These are phyloP conservation scores for Tinamus guttatus DNA, from an alignment of 2,113 vertebrate genomes.

Conservation along the genomic window DNA sequence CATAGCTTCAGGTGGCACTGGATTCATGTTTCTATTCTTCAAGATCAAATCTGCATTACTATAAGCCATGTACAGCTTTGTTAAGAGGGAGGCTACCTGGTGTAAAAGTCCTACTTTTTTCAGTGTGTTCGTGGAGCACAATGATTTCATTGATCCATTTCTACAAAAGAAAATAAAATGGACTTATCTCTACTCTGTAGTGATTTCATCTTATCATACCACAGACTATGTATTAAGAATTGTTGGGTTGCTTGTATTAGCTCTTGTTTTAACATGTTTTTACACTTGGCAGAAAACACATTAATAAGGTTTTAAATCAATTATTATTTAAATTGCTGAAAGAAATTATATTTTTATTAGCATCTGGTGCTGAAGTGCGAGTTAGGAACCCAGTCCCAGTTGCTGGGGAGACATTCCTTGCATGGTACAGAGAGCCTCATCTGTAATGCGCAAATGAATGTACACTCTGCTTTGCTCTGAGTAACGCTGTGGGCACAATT, in stretches of 20 bases:
- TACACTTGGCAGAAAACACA: neutral
- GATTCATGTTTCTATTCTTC: neutral
- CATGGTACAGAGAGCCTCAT: neutral
- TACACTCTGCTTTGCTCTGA: neutral
- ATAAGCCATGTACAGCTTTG: slow-evolving; percentile 7
- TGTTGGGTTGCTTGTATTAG: neutral
- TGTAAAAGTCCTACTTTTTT: slow-evolving; percentile 16
- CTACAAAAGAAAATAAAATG: slow-evolving; percentile 40
- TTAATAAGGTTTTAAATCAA: neutral
- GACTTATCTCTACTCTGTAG: neutral
- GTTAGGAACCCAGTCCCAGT: neutral
- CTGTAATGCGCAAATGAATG: neutral
- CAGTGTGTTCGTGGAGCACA: slow-evolving; percentile 12
- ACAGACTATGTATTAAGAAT: neutral
- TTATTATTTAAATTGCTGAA: neutral
- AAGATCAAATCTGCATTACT: neutral
- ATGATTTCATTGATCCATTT: slow-evolving; percentile 37
- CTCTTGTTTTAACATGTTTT: neutral
- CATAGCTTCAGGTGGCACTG: neutral
- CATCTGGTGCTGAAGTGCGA: neutral
- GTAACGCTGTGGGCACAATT: neutral
- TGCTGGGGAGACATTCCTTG: neutral
- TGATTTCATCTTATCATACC: neutral
- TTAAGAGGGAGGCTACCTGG: neutral
- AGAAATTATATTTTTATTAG: neutral